These are phyloP conservation scores for Diorhabda elongata DNA, from an alignment of 1,140 invertebrate genomes.

Conservation along the genomic window DNA sequence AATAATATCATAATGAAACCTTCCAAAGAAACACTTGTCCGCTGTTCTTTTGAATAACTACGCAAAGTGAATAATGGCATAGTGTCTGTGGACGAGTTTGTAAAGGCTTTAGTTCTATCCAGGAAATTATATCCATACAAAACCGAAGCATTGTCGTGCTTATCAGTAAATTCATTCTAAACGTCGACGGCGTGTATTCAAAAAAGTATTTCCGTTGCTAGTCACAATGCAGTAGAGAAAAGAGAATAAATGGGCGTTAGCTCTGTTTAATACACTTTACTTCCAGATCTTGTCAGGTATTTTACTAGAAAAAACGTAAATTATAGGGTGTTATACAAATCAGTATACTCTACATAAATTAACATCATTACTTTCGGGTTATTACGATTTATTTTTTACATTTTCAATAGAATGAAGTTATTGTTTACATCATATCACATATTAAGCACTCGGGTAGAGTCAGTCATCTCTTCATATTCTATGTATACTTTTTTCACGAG, in stretches of 20 bases:
- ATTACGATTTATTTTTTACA: no score
- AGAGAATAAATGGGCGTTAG: background rate
- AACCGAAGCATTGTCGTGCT: constrained; percentile 1
- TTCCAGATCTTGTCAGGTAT: no score
- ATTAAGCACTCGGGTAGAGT: no score
- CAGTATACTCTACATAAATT: no score
- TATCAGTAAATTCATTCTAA: constrained; percentile 1
- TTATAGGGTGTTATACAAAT: no score
- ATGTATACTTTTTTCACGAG: no score
- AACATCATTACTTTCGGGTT: no score
- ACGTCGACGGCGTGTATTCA: background rate
- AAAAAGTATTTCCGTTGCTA: background rate
- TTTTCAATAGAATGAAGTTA: no score
- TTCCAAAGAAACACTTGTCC: background rate
- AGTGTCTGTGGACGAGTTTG: background rate
- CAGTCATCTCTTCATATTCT: no score
- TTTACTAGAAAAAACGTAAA: no score
- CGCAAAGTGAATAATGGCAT: background rate
- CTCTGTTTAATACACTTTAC: background rate
- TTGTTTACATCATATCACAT: no score
- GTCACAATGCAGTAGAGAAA: background rate
- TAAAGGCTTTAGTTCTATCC: background rate
- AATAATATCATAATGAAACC: background rate
- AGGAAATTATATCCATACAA: constrained; percentile 2
- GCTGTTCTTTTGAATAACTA: constrained; percentile 2